Conservation (phyloP, 2,888 invertebrate species). For the Spodoptera littoralis region DNA sequence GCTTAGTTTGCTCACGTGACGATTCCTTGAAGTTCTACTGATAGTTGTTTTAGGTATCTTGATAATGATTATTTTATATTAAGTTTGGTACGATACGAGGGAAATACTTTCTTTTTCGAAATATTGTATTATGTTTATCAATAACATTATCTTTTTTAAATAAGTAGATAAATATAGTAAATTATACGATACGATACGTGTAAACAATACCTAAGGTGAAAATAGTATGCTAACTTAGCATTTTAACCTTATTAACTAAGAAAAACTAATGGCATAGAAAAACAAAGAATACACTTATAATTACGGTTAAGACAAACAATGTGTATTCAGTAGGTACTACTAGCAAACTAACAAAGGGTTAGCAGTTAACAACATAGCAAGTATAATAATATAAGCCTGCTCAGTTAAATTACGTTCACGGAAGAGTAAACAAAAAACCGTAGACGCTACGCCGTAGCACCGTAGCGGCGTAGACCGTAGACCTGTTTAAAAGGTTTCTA, state of each 20-base stretch:
- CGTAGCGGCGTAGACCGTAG: conserved; percentile 50
- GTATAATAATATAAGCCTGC: too few relatives aligned
- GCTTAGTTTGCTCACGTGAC: conserved; percentile 3
- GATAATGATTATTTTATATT: background rate
- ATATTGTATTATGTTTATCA: too few relatives aligned
- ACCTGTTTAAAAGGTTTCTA: conserved; percentile 3
- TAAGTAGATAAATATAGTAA: too few relatives aligned
- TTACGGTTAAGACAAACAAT: conserved; percentile 23
- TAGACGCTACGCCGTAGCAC: conserved; percentile 53
- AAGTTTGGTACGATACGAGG: background rate
- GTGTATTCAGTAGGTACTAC: background rate
- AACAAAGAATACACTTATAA: conserved; percentile 23
- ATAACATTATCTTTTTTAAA: too few relatives aligned
- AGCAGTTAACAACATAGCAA: background rate
- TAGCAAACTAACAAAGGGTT: conserved; percentile 26
- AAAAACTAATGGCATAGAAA: too few relatives aligned
- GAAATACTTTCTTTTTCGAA: too few relatives aligned
- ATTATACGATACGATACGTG: too few relatives aligned
- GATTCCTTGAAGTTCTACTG: conserved; percentile 13
- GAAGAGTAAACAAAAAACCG: conserved; percentile 7
- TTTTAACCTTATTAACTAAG: too few relatives aligned
- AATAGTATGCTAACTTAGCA: too few relatives aligned
- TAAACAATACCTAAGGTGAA: too few relatives aligned
- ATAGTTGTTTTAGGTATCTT: background rate
- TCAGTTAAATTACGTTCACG: too few relatives aligned